Conservation (phyloP, 1,140 invertebrate species). For the Littorina saxatilis region DNA sequence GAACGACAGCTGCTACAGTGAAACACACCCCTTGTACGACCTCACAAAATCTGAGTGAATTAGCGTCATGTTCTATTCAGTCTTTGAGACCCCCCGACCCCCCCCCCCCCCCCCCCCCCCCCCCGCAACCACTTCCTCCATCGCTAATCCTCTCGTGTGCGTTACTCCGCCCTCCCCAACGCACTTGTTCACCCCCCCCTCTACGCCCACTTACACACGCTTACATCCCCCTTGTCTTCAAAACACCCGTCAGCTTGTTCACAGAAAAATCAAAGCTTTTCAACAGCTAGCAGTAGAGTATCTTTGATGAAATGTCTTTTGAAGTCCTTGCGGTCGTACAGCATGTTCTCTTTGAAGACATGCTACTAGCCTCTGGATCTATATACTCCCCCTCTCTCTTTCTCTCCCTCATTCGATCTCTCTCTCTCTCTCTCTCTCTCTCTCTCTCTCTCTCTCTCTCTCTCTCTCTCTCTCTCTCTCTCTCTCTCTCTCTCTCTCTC, state of each 20-base stretch:
- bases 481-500: neutral
- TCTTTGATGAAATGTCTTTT: neutral
- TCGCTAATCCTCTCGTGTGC: too few relatives aligned
- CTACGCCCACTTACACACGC: neutral
- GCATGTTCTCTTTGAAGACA: neutral
- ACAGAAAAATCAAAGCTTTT: too few relatives aligned
- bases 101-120: too few relatives aligned
- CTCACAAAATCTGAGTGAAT: too few relatives aligned
- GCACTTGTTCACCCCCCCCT: neutral
- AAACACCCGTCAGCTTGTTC: too few relatives aligned
- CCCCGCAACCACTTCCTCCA: too few relatives aligned
- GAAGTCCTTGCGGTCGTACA: neutral
- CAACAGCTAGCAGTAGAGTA: neutral
- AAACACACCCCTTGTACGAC: too few relatives aligned
- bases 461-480: neutral
- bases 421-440: conserved; percentile 30
- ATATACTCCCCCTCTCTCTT: neutral
- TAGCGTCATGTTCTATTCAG: too few relatives aligned
- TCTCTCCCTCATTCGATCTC: conserved; percentile 17
- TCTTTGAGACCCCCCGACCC: too few relatives aligned
- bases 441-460: conserved; percentile 36
- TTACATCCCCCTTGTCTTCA: neutral
- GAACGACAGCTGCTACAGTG: too few relatives aligned
- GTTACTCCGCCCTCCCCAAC: too few relatives aligned
- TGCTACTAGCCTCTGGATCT: neutral